Conservation (phyloP, 2,113 vertebrate species). For the Monarcha castaneiventris region DNA sequence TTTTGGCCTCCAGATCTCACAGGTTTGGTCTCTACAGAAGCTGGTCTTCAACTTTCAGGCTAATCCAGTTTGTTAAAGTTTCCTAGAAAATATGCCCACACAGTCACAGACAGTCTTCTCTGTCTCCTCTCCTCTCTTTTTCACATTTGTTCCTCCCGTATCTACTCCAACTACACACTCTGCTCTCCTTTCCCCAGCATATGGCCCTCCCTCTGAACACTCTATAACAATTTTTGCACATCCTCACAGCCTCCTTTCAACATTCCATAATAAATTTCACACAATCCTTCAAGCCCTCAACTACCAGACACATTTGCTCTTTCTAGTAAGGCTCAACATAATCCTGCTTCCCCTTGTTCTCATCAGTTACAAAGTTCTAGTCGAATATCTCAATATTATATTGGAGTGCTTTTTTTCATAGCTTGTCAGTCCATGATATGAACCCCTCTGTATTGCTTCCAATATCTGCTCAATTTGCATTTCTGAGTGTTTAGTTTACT, state of each 20-base stretch:
- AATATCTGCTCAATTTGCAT: neutral
- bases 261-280: neutral
- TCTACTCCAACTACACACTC: neutral
- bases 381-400: rapidly evolving
- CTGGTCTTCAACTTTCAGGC: neutral
- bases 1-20: neutral
- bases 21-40: neutral
- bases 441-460: neutral
- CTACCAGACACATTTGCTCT: neutral
- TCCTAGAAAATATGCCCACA: neutral
- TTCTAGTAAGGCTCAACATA: neutral
- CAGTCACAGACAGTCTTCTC: neutral
- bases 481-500: neutral
- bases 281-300: neutral
- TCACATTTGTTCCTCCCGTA: neutral
- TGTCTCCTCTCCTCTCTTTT: neutral
- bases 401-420: neutral
- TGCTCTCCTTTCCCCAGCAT: neutral
- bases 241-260: neutral
- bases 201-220: neutral
- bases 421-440: neutral
- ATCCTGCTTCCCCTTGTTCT: neutral
- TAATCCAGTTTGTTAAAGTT: neutral
- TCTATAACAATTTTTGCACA: neutral
- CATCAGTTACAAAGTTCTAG: neutral